Percentiles rank a stretch among this genome's conserved stretches.
Conservation (phyloP, 2,888 invertebrate genomes). For the Apamea anceps region DNA sequence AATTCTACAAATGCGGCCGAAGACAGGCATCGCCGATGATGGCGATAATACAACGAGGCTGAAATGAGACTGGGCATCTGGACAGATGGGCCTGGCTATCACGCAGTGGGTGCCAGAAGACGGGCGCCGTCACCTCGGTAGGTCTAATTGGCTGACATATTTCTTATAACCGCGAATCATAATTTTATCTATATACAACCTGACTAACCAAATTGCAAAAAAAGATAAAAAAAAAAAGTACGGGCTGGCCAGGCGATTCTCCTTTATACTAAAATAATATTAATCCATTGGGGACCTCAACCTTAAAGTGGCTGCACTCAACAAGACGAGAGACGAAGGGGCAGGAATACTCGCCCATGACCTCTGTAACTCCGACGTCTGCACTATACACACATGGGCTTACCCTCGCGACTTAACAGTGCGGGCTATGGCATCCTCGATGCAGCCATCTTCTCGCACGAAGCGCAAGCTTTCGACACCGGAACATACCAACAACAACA, state of each 20-base stretch:
- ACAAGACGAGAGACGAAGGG: not conserved
- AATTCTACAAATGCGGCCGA: not conserved
- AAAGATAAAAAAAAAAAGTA: not conserved
- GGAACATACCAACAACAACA: too few relatives aligned
- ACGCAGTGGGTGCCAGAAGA: not conserved
- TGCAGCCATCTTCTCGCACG: too few relatives aligned
- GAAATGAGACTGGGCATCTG: not conserved
- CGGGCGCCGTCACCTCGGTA: not conserved
- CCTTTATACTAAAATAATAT: not conserved
- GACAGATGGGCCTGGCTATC: not conserved
- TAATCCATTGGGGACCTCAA: slow-evolving; percentile 5
- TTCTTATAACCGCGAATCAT: not conserved
- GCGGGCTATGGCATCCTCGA: too few relatives aligned
- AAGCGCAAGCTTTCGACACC: too few relatives aligned
- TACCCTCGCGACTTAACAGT: too few relatives aligned
- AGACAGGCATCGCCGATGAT: not conserved
- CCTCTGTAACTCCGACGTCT: slow-evolving; percentile 10
- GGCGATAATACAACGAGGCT: not conserved
- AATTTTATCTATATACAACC: not conserved
- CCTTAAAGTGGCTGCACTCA: slow-evolving; percentile 6
- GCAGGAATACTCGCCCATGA: not conserved
- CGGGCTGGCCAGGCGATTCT: too few relatives aligned
- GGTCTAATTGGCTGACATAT: not conserved
- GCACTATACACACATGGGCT: slow-evolving; percentile 3
- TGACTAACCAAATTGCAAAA: not conserved